A percentile compares a stretch with the other conserved stretches of the same genome.
Evolutionary conservation across 2,797 vertebrate genomes (phyloP).

Genomic region (Coranthus polyacanthus): DNA sequence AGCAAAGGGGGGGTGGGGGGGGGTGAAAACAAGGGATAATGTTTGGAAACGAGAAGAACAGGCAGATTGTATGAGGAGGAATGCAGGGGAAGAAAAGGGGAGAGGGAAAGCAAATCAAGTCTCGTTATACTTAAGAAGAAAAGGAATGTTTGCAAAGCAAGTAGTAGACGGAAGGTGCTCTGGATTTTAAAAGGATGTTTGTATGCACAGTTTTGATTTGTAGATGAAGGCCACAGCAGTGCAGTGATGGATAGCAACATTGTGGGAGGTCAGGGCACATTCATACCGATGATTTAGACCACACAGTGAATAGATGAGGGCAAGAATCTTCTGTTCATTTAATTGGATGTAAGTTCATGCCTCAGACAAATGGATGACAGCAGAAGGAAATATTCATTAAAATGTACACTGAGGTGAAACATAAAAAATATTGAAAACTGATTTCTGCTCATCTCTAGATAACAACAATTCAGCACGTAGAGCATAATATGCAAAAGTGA

Average conservation of each 20-base stretch:
- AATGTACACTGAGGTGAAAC: slow-evolving; percentile 7
- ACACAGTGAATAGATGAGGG: slow-evolving; percentile 32
- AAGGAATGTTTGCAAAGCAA: slow-evolving; percentile 8
- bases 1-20: slow-evolving; percentile 1
- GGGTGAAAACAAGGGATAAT: slow-evolving; percentile 4
- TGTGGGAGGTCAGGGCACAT: slow-evolving; percentile 52
- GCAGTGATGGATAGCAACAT: slow-evolving; percentile 59
- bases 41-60: slow-evolving; percentile 5
- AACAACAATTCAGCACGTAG: slow-evolving; percentile 15
- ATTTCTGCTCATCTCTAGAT: slow-evolving; percentile 6
- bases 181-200: slow-evolving; percentile 46
- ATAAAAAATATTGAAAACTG: background rate
- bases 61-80: background rate
- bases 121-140: slow-evolving; percentile 1
- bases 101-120: slow-evolving; percentile 9
- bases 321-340: slow-evolving; percentile 35
- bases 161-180: slow-evolving; percentile 33
- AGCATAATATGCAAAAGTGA: slow-evolving; percentile 24
- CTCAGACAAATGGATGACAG: slow-evolving; percentile 17
- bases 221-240: slow-evolving; percentile 42
- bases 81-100: background rate
- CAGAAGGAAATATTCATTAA: slow-evolving; percentile 19
- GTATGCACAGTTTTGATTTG: slow-evolving; percentile 60
- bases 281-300: slow-evolving; percentile 47
- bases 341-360: slow-evolving; percentile 28